Evolutionary conservation across 2,888 invertebrate species (phyloP).

Genomic region (Aquatica leii): DNA sequence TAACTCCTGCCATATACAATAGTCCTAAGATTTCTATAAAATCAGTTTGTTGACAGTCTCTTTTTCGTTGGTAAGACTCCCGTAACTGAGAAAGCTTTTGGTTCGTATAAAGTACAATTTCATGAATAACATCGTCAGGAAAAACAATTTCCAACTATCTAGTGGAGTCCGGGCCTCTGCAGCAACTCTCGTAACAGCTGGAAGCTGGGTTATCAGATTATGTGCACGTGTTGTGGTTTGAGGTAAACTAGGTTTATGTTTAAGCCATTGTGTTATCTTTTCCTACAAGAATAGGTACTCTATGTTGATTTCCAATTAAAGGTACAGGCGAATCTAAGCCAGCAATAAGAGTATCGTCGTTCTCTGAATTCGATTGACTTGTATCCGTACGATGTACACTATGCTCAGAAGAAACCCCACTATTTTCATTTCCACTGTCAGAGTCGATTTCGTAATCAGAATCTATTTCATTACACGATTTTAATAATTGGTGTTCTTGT

Average conservation of each 20-base stretch:
- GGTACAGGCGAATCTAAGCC: too few species aligned
- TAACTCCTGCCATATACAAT: conserved; percentile 2
- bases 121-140: too few species aligned
- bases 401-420: too few species aligned
- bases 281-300: too few species aligned
- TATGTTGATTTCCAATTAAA: not conserved
- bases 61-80: not conserved
- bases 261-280: not conserved
- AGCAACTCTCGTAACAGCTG: not conserved
- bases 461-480: not conserved
- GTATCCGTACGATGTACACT: too few species aligned
- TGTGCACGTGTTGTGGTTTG: not conserved
- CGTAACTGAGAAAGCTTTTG: too few species aligned
- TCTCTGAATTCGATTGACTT: too few species aligned
- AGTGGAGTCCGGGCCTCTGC: not conserved
- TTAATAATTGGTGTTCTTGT: not conserved
- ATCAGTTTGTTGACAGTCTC: not conserved
- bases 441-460: not conserved
- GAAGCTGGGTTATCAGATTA: not conserved
- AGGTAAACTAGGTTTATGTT: not conserved
- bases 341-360: too few species aligned
- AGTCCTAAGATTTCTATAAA: conserved; percentile 2
- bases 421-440: too few species aligned
- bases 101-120: too few species aligned
- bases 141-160: too few species aligned